phyloP scores from a whole-genome alignment of 2,797 vertebrate species.

The Sebastes diaconus region DNA sequence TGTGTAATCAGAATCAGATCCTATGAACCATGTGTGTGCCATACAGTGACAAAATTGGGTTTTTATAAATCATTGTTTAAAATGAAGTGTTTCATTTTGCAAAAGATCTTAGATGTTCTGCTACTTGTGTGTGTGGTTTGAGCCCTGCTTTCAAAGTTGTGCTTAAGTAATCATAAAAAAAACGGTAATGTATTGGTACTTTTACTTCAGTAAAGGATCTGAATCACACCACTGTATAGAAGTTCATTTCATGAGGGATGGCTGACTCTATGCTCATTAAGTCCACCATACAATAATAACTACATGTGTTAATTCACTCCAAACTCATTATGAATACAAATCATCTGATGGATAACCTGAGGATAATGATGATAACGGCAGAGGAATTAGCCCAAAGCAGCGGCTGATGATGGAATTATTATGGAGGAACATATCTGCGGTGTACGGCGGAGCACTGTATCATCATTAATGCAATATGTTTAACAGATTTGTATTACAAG shows the following conservation, averaged over 20 bases:
- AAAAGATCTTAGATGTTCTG: fast-evolving
- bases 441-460: neutral
- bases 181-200: neutral
- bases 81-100: no score
- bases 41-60: no score
- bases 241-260: neutral
- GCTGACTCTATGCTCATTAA: conserved; percentile 1
- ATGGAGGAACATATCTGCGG: neutral
- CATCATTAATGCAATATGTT: conserved; percentile 30
- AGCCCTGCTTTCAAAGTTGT: no score
- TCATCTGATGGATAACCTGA: conserved; percentile 31
- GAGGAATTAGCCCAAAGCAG: conserved; percentile 32
- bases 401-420: conserved; percentile 14
- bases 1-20: no score
- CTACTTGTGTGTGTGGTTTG: no score
- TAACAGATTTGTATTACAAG: conserved; percentile 12
- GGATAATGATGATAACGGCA: conserved; percentile 34
- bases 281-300: conserved; percentile 10
- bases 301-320: conserved; percentile 44
- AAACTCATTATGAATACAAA: conserved; percentile 44
- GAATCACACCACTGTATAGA: neutral
- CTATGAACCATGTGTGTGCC: no score
- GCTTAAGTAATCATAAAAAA: no score
- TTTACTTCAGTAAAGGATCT: neutral
- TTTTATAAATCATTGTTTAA: no score